Evolutionary conservation across 1,140 invertebrate genomes (phyloP), one percentile per base, ranked within the genome.

Genomic region (Diachasma alloeum): DNA sequence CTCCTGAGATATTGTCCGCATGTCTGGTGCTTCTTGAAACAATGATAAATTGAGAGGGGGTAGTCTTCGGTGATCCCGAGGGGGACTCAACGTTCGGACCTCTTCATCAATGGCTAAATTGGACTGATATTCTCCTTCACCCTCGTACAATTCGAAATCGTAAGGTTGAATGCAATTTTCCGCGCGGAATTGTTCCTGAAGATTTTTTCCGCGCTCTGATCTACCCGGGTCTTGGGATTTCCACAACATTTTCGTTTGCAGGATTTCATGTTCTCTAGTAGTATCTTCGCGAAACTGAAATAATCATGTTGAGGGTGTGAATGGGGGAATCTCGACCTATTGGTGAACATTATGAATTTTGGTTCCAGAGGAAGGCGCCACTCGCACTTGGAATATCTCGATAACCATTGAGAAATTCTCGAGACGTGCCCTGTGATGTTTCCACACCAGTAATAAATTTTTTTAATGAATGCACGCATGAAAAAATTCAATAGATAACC

Each of bases 181-280:
- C 0, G 76, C 66, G 6, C 81, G 15, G 53, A 85, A 85, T 2
- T 37, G n/a, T 9, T 81, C 80, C 70, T 84, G 81, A 0, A 86
- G 56, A 19, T 77, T 37, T 13, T 71, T 74, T 9, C 81, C 83
- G 22, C 78, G 82, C n/a, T 79, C 22, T 11, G 74, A 59, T 46
- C 83, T 77, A 31, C 73, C 78, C 10, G 82, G 72, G n/a, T 86
- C 80, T 0, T 81, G 76, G 13, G 69, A 68, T 31, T 77, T 75
- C 85, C 86, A 88, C 4, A 48, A 44, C 10, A 74, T 78, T 74
- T 86, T 87, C 36, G 85, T 66, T 1, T 66, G 2, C 11, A 39
- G 67, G 22, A 85, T 82, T 17, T 82, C 76, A 17, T 74, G 22
- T 13, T 81, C 82, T 44, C 80, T 77, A 8, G 68, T 78, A 3